Evolutionary conservation across 2,797 vertebrate genomes (phyloP).

Genomic region (Spinus olivaceus): DNA sequence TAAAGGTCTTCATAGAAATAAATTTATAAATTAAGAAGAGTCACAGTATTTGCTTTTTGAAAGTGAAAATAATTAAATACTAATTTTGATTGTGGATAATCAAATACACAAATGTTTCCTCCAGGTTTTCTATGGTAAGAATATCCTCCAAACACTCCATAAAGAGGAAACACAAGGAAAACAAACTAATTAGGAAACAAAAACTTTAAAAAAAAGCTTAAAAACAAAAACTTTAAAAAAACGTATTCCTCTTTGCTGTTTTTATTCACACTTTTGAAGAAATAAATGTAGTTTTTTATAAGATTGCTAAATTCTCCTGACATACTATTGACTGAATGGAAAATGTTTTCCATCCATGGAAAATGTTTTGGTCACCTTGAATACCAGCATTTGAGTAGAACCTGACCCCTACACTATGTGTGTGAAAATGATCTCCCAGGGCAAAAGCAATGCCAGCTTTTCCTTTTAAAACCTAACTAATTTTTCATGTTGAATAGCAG

Average conservation of each 20-base stretch:
- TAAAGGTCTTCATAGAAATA: not conserved
- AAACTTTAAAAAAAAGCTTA: not conserved
- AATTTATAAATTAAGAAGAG: not conserved
- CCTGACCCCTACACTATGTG: not conserved
- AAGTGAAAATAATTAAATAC: not conserved
- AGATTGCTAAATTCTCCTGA: not conserved
- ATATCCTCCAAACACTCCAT: not conserved
- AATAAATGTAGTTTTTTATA: not conserved
- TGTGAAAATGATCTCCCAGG: not conserved
- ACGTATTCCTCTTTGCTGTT: not conserved
- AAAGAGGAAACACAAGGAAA: not conserved
- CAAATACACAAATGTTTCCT: not conserved
- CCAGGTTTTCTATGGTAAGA: not conserved
- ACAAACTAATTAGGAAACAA: not conserved
- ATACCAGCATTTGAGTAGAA: not conserved
- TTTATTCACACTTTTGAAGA: not conserved
- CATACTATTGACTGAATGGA: not conserved
- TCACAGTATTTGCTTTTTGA: not conserved
- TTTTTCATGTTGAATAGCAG: not conserved
- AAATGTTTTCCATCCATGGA: not conserved
- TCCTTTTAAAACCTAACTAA: not conserved
- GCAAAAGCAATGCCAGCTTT: not conserved
- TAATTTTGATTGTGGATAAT: not conserved
- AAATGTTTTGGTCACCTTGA: not conserved
- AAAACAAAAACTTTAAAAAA: not conserved